Evolutionary conservation across 2,888 invertebrate genomes (phyloP), one percentile per base, ranked within the genome.

Genomic region (Unio pictorum): DNA sequence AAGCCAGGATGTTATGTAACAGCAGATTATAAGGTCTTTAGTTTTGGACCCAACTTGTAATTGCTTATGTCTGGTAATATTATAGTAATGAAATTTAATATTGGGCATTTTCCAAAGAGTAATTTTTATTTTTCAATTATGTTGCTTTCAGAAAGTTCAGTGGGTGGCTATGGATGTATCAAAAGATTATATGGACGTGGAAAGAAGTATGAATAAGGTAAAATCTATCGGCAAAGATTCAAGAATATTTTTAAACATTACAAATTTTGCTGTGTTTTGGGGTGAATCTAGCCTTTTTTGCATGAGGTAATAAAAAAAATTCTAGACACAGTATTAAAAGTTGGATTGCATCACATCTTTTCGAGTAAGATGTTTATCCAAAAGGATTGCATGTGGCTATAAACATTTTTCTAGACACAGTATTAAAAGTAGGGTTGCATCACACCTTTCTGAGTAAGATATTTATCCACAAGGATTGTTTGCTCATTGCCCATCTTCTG

Each of bases 141-240:
- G 67, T 61, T 57, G 74, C 64, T 72, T 78, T 18, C 82, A 89
- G 84, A 85, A 80, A 72, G 84, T 90, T 20, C 72, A 83, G 23
- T 80, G 79, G 71, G 78, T 86, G 67, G 87, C 89, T 64, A 86
- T 86, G 6, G 90, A 91, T 78, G 76, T 91, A 15, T 79, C 86
- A 5, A 78, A 79, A 61, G 83, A 86, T 69, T 87, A 84, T 72
- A 75, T 79, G 23, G 72, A 69, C 64, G 86, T 90, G 28, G 84
- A 87, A 66, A 75, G 80, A 61, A 83, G 86, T 28, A 74, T 89
- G 18, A 67, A 79, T 64, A 78, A 88, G 81, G 88, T 89, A 78
- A 67, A 57, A 30, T 45, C 17, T 20, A 18, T 30, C 45, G 7
- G 17, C 34, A 57, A 23, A 45, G 8, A 57, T 30, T 57, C 3